Evolutionary conservation across 37 sponge, comb jelly and placozoan genomes (phyloP), one percentile per base, ranked within the genome.

Genomic region (Theonella swinhoei): DNA sequence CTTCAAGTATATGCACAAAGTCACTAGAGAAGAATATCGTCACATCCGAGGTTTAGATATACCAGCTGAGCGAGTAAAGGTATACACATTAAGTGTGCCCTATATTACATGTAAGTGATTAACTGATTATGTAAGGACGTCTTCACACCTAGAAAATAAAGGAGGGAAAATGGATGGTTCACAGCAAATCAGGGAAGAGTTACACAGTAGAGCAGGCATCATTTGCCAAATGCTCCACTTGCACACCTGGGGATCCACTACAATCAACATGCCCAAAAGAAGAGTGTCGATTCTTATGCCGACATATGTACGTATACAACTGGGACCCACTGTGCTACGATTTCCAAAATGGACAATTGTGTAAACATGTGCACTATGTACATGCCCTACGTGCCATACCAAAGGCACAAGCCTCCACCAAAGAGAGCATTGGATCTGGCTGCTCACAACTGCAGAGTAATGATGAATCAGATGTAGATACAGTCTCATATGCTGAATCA

Each of bases 351-450:
- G 85, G 85, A 0, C 85, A 84, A 25, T 37, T 75, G 25, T 84
- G 85, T 42, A 76, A 84, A 40, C 85, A 84, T 38, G 76, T 84
- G 5, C 85, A 84, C 60, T 68, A 77, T 39, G 77, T 84, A 29
- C 85, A 84, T 20, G 63, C 85, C 1, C 25, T 83, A 36, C 70
- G 29, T 17, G 11, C 19, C 22, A 8, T n/a, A n/a, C n/a, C n/a
- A n/a, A n/a, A n/a, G n/a, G n/a, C n/a, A n/a, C n/a, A n/a, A n/a
- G n/a, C n/a, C n/a, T n/a, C n/a, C n/a, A n/a, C n/a, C n/a, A n/a
- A n/a, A n/a, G n/a, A n/a, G n/a, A n/a, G n/a, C n/a, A n/a, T n/a
- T n/a, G n/a, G n/a, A n/a, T n/a, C n/a, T n/a, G n/a, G n/a, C n/a
- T n/a, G n/a, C n/a, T n/a, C n/a, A n/a, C n/a, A n/a, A n/a, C n/a